These are phyloP conservation scores for Dryadula phaetusa DNA, from an alignment of 2,888 invertebrate genomes.

Conservation along the genomic window DNA sequence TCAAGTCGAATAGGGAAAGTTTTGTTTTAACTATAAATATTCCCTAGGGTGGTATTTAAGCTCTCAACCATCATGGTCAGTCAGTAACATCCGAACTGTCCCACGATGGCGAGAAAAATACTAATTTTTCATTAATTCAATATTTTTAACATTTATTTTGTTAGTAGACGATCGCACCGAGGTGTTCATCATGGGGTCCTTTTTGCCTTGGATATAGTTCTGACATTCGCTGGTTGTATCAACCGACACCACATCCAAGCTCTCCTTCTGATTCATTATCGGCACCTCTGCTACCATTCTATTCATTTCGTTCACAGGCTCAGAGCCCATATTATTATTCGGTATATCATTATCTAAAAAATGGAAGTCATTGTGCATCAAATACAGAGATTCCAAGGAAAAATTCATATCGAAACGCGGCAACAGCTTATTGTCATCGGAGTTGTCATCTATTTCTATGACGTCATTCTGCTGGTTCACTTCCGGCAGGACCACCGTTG, in stretches of 20 bases:
- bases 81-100: neutral
- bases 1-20: neutral
- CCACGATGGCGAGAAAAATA: neutral
- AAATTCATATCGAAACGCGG: conserved; percentile 76
- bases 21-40: neutral
- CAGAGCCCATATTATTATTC: conserved; percentile 57
- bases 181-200: conserved; percentile 80
- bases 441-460: conserved; percentile 79
- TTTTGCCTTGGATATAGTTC: conserved; percentile 71
- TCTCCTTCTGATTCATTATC: conserved; percentile 66
- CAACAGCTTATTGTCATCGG: conserved; percentile 74
- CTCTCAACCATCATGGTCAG: neutral
- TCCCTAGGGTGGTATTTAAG: neutral
- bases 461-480: conserved; percentile 72
- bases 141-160: conserved; percentile 80
- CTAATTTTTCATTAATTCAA: conserved; percentile 79
- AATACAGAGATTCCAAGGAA: conserved; percentile 71
- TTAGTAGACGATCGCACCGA: conserved; percentile 70
- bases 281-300: conserved; percentile 72
- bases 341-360: conserved; percentile 73
- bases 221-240: conserved; percentile 63
- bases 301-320: conserved; percentile 64
- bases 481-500: conserved; percentile 66
- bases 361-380: conserved; percentile 78
- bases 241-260: conserved; percentile 52